Conservation (phyloP, 2,113 vertebrate genomes). For the Xiphophorus maculatus region DNA sequence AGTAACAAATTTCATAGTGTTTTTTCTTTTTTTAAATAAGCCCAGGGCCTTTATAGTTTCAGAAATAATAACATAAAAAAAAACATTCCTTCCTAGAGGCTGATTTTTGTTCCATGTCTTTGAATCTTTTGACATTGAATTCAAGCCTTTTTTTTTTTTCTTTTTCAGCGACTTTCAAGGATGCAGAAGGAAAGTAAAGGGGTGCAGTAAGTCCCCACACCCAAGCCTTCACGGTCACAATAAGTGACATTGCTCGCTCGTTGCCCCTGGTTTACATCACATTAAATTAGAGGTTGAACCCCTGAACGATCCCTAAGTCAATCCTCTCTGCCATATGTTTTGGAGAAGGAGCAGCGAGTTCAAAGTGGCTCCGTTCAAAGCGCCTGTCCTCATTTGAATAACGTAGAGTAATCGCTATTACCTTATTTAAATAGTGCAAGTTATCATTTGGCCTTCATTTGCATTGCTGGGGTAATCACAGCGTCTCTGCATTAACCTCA, state of each 20-base stretch:
- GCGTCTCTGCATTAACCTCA: constrained; percentile 77
- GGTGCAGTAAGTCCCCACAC: background rate
- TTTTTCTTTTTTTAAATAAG: background rate
- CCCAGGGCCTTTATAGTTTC: constrained; percentile 33
- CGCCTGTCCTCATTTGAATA: constrained; percentile 73
- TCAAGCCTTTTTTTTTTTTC: background rate
- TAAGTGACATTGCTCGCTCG: constrained; percentile 37
- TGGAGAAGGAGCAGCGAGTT: constrained; percentile 62
- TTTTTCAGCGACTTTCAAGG: constrained; percentile 21
- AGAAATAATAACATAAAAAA: background rate
- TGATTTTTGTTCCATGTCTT: background rate
- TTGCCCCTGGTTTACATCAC: constrained; percentile 71
- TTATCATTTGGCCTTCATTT: constrained; percentile 79
- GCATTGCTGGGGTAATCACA: constrained; percentile 73
- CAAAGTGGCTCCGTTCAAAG: constrained; percentile 72
- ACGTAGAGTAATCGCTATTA: constrained; percentile 76
- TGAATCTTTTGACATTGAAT: constrained; percentile 13
- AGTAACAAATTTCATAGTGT: constrained; percentile 10
- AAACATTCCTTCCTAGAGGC: background rate
- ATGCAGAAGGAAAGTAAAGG: constrained; percentile 19
- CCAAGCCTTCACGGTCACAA: constrained; percentile 23
- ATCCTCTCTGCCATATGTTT: constrained; percentile 62
- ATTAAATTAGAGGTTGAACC: constrained; percentile 62
- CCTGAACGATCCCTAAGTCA: constrained; percentile 62
- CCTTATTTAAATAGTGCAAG: constrained; percentile 81